Base-by-base conservation (phyloP, 2,888 invertebrate genomes). In the Caenorhabditis sp. region DNA sequence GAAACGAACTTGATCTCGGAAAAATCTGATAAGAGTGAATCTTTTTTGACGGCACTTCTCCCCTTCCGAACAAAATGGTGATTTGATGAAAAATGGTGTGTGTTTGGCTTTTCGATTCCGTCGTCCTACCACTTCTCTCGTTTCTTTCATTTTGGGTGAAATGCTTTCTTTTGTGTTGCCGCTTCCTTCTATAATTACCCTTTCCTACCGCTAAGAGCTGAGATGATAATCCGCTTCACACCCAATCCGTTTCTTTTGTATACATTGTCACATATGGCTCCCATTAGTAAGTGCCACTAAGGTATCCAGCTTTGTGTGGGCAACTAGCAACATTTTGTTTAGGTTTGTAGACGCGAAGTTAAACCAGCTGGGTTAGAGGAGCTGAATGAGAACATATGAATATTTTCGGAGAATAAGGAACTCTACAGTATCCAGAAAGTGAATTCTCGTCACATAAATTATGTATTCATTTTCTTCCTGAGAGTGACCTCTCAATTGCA, bases 41-140 rank as follows among this genome's bases (percentile, higher is more conserved):
- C n/a, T 17, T 22, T 11, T 41, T 41, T 15, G 15, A 22, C 27
- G 32, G 39, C 53, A 9, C 32, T 37, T 26, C n/a, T 0, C n/a
- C 15, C 53, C 20, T 24, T 55, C 27, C 39, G 15, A 4, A 24
- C 22, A 32, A 46, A 65, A 55, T 55, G 65, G 37, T 65, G 65
- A 65, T 65, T 55, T 35, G 55, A 65, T 65, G 65, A 65, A 26
- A 55, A 55, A 65, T 65, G 15, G 52, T 27, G 2, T 15, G 11
- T 20, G 7, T 17, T 11, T 48, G 26, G 7, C 20, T 59, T 59
- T 22, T 45, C 20, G 9, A 15, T 5, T 39, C 24, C n/a, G 3
- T 26, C 46, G n/a, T 41, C 15, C 17, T n/a, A n/a, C n/a, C n/a
- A n/a, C n/a, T 35, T 3, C 35, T 35, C 35, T 2, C 13, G 2